Base-by-base conservation (phyloP, 2,113 vertebrate genomes). In the Crotalus tigris region DNA sequence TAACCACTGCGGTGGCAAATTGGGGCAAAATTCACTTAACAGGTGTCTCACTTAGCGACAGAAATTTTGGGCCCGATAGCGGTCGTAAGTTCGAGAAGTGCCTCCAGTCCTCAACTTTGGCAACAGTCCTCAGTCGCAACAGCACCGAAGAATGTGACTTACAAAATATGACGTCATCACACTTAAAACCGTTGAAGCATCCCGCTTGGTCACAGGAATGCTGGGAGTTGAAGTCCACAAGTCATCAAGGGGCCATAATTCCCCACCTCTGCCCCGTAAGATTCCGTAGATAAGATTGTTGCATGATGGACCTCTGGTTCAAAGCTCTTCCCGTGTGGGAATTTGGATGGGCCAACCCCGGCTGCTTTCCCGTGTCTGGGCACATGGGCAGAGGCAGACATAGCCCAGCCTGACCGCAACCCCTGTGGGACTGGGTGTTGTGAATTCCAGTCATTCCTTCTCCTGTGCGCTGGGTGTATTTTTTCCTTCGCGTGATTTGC, bases 391-490 rank as follows among this genome's bases (percentile, higher is more conserved):
- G 49, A 46, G 39, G 85, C 46, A 51, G 29, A 4, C 53, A 23
- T 94, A 92, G 88, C 51, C 49, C 5, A 29, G 93, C 29, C 26
- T 5, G 13, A 2, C n/a, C 90, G 88, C 85, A 91, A 92, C 4
- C 24, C 3, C 58, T 0, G 85, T 51, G 85, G 0, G 57, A 91
- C 93, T 58, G 89, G 39, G 93, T 57, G 94, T 93, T 93, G 93
- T 95, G 91, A 87, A 95, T 95, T 95, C 95, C 7, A 95, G 94
- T 94, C 96, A 94, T 92, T 93, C 91, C 57, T 92, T 88, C 17
- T 61, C 93, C 94, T 17, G 93, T 93, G 26, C 21, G 3, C 95
- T 90, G 89, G 1, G 57, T 46, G 94, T 88, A 53, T 92, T 93
- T 91, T 10, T 10, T 13, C 64, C 21, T 75, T n/a, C 2, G 15